Conservation (phyloP, 2,888 invertebrate species). For the Teinopalpus imperialis region DNA sequence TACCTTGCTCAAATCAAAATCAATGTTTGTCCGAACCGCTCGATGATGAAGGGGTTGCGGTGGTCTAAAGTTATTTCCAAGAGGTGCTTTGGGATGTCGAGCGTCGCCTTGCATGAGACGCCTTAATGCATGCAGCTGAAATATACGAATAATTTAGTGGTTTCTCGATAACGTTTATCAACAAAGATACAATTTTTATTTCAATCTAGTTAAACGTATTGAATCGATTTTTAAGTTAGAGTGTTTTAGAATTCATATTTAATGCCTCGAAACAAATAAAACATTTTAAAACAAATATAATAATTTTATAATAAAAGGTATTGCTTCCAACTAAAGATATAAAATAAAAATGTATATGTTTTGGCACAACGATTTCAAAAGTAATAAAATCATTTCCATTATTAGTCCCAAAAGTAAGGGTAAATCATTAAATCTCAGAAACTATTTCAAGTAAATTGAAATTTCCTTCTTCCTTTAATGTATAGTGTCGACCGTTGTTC, state of each 20-base stretch:
- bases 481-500: conserved; percentile 33
- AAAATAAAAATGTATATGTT: too few species aligned
- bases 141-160: conserved; percentile 9
- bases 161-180: too few species aligned
- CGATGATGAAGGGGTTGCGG: conserved; percentile 96
- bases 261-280: too few species aligned
- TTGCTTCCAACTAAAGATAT: too few species aligned
- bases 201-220: too few species aligned
- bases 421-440: conserved; percentile 27
- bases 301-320: too few species aligned
- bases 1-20: conserved; percentile 93
- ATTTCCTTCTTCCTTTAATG: conserved; percentile 37
- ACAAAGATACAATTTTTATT: too few species aligned
- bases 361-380: too few species aligned
- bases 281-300: too few species aligned
- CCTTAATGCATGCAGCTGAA: conserved; percentile 90
- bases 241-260: too few species aligned
- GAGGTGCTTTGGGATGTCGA: conserved; percentile 92
- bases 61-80: conserved; percentile 97
- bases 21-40: conserved; percentile 97
- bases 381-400: conserved; percentile 13
- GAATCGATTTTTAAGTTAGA: too few species aligned
- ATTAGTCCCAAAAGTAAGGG: conserved; percentile 16
- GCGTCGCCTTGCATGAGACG: conserved; percentile 94
- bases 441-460: conserved; percentile 39